These are phyloP conservation scores for Parnassius apollo DNA, from an alignment of 2,888 invertebrate species.

Conservation along the genomic window DNA sequence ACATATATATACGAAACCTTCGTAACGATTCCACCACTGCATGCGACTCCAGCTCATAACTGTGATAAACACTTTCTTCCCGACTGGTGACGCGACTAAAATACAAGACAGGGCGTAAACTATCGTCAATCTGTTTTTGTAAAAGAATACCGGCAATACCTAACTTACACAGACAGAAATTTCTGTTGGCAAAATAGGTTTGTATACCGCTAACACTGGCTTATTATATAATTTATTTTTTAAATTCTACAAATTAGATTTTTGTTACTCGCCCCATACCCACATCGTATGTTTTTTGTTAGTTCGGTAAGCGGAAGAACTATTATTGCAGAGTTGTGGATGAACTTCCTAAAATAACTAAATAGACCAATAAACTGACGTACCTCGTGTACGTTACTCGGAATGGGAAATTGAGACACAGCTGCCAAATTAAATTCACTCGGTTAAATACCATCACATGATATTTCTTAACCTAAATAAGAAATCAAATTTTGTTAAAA, in stretches of 20 bases:
- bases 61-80: slow-evolving; percentile 36
- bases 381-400: no score
- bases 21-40: slow-evolving; percentile 41
- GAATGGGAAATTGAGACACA: no score
- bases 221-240: no score
- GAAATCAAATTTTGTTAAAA: slow-evolving; percentile 35
- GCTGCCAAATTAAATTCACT: slow-evolving; percentile 27
- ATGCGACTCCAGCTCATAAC: slow-evolving; percentile 47
- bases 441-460: slow-evolving; percentile 30
- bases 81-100: no score
- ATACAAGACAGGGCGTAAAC: slow-evolving; percentile 36
- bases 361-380: no score
- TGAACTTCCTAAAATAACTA: no score
- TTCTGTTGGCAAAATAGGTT: slow-evolving; percentile 30
- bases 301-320: no score
- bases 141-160: slow-evolving; percentile 40
- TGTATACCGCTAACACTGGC: slow-evolving; percentile 12
- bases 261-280: no score
- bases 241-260: slow-evolving; percentile 5
- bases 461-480: slow-evolving; percentile 17
- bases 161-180: slow-evolving; percentile 36
- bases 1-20: slow-evolving; percentile 29
- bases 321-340: no score
- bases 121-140: slow-evolving; percentile 33
- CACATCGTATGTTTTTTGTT: no score